These are phyloP conservation scores for Hemicentrotus pulcherrimus DNA, from an alignment of 35 echinoderm and acorn worm species.

Conservation along the genomic window DNA sequence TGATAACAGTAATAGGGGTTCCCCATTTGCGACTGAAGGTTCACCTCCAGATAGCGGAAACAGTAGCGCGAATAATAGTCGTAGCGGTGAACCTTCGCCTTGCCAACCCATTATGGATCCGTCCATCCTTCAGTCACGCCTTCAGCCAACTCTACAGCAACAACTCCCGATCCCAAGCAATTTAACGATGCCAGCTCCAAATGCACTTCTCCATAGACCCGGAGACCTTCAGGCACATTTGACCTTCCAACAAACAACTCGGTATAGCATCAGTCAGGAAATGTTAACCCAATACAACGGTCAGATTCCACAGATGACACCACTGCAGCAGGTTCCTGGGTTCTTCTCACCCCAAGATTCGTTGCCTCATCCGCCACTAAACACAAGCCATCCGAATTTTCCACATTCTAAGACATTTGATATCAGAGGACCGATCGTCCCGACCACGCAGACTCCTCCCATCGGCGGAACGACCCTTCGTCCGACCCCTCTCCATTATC, in stretches of 20 bases:
- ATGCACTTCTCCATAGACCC: background rate
- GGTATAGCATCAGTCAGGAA: background rate
- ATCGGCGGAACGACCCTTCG: background rate
- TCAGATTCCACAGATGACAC: background rate
- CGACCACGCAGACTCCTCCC: background rate
- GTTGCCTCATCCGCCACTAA: background rate
- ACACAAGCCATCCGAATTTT: background rate
- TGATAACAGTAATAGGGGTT: background rate
- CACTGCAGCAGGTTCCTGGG: background rate
- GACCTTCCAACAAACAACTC: background rate
- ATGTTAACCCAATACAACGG: background rate
- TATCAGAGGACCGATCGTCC: background rate
- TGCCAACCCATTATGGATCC: background rate
- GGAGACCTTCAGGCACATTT: background rate
- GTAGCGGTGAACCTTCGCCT: background rate
- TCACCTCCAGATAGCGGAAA: background rate
- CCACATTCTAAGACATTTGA: background rate
- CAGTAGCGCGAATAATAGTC: slow-evolving; percentile 10
- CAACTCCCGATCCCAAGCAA: background rate
- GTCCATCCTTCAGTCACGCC: background rate
- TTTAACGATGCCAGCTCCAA: background rate
- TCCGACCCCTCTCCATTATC: background rate
- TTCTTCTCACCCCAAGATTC: background rate
- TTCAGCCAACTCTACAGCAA: background rate
- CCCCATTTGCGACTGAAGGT: background rate